phyloP scores from a whole-genome alignment of 2,888 invertebrate genomes.

The Encarsia formosa region DNA sequence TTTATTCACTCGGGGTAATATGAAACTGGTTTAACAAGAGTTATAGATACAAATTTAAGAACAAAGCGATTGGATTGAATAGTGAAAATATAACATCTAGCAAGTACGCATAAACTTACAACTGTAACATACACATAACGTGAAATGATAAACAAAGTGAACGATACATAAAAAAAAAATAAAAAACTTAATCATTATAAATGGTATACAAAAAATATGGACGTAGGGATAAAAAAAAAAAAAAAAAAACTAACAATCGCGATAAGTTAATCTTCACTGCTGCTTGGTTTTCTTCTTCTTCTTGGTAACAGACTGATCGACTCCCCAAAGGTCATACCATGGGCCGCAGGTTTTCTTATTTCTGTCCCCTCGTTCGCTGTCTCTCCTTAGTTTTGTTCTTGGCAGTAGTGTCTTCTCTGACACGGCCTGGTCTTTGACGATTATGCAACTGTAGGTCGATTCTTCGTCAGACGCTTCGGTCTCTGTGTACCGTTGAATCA shows the following conservation, averaged over 20 bases:
- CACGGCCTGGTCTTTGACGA: conserved; percentile 70
- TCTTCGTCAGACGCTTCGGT: conserved; percentile 50
- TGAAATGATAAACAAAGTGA: conserved; percentile 9
- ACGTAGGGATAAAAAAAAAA: background rate
- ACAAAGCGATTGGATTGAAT: too few relatives aligned
- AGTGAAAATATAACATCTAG: too few relatives aligned
- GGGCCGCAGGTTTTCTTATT: conserved; percentile 69
- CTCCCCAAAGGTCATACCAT: conserved; percentile 85
- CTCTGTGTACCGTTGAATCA: conserved; percentile 43
- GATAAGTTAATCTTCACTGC: background rate
- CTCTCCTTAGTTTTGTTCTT: conserved; percentile 65
- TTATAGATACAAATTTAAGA: too few relatives aligned
- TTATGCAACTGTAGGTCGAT: conserved; percentile 64
- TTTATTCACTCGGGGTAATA: too few relatives aligned
- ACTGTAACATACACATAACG: conserved; percentile 6
- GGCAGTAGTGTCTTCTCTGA: conserved; percentile 57
- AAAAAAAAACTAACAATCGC: background rate
- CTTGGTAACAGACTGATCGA: conserved; percentile 62
- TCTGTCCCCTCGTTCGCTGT: conserved; percentile 47
- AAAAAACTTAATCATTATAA: conserved; percentile 11
- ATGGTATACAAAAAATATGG: conserved; percentile 9
- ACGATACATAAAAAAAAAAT: conserved; percentile 9
- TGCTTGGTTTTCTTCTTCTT: conserved; percentile 39
- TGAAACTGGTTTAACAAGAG: too few relatives aligned
- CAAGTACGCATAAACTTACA: conserved; percentile 4